These are phyloP conservation scores for Malthinus flaveolus DNA, from an alignment of 2,888 invertebrate genomes.

Conservation along the genomic window DNA sequence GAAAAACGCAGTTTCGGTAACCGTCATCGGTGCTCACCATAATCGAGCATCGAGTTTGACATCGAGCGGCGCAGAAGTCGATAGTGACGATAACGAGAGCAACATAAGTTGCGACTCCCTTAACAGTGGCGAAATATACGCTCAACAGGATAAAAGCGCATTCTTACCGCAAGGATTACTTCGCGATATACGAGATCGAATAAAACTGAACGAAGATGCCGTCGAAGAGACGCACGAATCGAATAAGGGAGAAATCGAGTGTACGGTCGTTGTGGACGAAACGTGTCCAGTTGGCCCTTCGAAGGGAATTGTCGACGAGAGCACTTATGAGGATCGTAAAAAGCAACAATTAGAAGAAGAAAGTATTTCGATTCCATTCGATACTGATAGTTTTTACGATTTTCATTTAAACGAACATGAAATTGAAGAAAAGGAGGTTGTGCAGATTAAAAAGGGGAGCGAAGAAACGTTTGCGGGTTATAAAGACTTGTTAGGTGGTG, in stretches of 20 bases:
- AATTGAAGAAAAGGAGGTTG: conserved; percentile 56
- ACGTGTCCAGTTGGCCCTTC: conserved; percentile 30
- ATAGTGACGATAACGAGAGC: conserved; percentile 72
- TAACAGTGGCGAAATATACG: conserved; percentile 68
- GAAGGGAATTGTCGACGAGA: conserved; percentile 60
- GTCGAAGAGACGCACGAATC: conserved; percentile 6
- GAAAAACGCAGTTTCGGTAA: conserved; percentile 57
- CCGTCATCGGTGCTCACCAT: conserved; percentile 60
- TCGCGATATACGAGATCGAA: conserved; percentile 71
- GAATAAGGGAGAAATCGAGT: conserved; percentile 8
- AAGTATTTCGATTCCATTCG: conserved; percentile 63
- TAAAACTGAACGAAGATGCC: conserved; percentile 53
- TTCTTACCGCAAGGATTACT: conserved; percentile 69
- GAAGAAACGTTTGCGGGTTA: conserved; percentile 78
- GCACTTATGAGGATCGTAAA: conserved; percentile 68
- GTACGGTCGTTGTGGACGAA: conserved; percentile 7
- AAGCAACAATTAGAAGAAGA: conserved; percentile 56
- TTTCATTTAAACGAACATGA: conserved; percentile 80
- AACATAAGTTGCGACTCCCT: conserved; percentile 83
- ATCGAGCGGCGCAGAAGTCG: conserved; percentile 67
- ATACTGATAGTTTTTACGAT: conserved; percentile 78
- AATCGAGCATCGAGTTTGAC: conserved; percentile 61
- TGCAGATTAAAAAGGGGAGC: conserved; percentile 45
- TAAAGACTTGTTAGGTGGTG: conserved; percentile 69
- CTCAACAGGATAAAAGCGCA: conserved; percentile 50